These are phyloP conservation scores for Lepidurus packardi DNA, from an alignment of 1,140 invertebrate species.

Conservation along the genomic window DNA sequence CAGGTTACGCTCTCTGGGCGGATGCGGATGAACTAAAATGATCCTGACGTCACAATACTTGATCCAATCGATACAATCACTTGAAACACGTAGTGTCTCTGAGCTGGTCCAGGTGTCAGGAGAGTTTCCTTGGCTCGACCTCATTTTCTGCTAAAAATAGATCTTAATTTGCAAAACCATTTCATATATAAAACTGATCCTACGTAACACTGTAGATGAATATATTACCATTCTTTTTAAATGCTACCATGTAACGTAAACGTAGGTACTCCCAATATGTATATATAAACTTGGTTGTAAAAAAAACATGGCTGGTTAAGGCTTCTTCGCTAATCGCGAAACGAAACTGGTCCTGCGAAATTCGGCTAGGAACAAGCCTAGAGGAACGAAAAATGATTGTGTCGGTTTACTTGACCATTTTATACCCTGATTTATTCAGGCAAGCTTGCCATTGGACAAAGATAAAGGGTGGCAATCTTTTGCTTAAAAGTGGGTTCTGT, in stretches of 20 bases:
- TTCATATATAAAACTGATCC: too few relatives aligned
- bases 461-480: constrained; percentile 19
- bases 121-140: background rate
- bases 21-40: background rate
- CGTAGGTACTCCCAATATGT: too few relatives aligned
- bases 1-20: too few relatives aligned
- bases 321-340: background rate
- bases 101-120: background rate
- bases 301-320: too few relatives aligned
- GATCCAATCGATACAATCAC: background rate
- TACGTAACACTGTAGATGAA: too few relatives aligned
- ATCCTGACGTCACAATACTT: background rate
- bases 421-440: background rate
- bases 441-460: constrained; percentile 4
- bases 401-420: background rate
- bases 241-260: too few relatives aligned
- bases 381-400: background rate
- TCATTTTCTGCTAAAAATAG: background rate
- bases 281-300: too few relatives aligned
- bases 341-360: too few relatives aligned
- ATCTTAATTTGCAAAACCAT: too few relatives aligned
- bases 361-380: too few relatives aligned
- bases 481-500: background rate
- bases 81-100: background rate
- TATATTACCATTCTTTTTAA: too few relatives aligned